These are phyloP conservation scores for Aphodius sticticus DNA, from an alignment of 2,888 invertebrate genomes.

Conservation along the genomic window DNA sequence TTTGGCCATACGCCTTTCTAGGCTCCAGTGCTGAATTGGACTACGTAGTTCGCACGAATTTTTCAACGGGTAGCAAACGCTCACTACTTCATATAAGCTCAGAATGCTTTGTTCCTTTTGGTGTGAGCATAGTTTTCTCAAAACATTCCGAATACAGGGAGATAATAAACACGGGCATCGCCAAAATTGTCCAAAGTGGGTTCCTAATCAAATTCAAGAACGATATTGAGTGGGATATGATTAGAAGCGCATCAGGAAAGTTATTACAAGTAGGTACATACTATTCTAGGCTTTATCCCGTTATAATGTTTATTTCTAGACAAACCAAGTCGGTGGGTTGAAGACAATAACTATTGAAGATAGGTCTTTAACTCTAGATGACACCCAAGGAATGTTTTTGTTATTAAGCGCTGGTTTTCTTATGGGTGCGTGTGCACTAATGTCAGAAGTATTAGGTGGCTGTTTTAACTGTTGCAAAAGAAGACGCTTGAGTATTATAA, in stretches of 20 bases:
- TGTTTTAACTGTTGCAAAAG: conserved; percentile 52
- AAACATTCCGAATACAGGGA: conserved; percentile 70
- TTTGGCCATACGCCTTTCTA: conserved; percentile 81
- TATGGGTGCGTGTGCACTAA: conserved; percentile 67
- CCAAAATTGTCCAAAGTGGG: conserved; percentile 72
- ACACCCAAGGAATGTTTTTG: conserved; percentile 84
- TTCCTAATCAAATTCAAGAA: conserved; percentile 70
- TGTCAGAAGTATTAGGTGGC: conserved; percentile 77
- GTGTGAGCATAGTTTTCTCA: conserved; percentile 72
- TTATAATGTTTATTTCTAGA: conserved; percentile 54
- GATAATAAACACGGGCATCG: conserved; percentile 68
- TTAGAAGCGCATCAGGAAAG: conserved; percentile 68
- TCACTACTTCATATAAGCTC: conserved; percentile 75
- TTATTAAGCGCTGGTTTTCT: conserved; percentile 75
- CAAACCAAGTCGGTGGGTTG: conserved; percentile 59
- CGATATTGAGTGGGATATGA: conserved; percentile 78
- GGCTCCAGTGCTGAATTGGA: conserved; percentile 77
- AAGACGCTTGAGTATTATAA: conserved; percentile 36
- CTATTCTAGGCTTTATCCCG: background rate
- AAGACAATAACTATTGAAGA: conserved; percentile 68
- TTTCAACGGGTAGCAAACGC: conserved; percentile 67
- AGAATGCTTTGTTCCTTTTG: conserved; percentile 78
- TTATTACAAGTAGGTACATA: conserved; percentile 65
- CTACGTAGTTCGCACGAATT: conserved; percentile 77
- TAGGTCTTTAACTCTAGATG: conserved; percentile 77